These are phyloP conservation scores for Meliscaeva auricollis DNA, from an alignment of 2,888 invertebrate species.

Conservation along the genomic window DNA sequence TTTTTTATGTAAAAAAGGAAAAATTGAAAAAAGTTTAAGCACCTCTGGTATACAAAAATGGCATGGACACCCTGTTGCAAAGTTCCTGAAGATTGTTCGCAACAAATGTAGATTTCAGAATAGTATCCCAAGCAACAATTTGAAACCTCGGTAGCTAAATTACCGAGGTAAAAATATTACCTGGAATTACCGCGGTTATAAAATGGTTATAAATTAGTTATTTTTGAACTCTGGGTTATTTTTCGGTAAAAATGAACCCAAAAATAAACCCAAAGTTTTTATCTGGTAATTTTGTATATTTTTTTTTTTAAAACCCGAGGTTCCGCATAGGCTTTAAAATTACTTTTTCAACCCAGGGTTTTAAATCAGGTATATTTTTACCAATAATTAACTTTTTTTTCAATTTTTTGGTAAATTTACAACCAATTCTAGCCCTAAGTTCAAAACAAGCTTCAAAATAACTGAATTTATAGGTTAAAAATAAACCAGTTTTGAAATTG, in stretches of 20 bases:
- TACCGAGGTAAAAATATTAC: background rate
- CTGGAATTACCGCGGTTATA: background rate
- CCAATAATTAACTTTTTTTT: background rate
- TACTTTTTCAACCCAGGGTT: background rate
- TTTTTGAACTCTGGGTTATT: background rate
- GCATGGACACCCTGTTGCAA: too few relatives aligned
- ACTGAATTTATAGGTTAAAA: background rate
- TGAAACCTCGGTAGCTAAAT: background rate
- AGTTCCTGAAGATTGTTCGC: too few relatives aligned
- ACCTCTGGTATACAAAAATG: too few relatives aligned
- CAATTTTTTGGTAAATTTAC: background rate
- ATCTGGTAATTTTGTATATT: background rate
- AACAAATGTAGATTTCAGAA: too few relatives aligned
- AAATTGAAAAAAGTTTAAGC: too few relatives aligned
- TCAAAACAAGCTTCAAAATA: background rate
- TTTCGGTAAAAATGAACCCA: background rate
- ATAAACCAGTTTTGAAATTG: background rate
- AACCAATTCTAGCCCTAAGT: background rate
- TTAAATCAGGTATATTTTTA: background rate
- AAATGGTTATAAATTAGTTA: conserved; percentile 1
- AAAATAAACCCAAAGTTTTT: background rate
- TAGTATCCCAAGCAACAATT: background rate
- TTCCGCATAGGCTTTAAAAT: background rate
- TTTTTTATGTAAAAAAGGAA: too few relatives aligned
- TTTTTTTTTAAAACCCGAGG: background rate